Base-by-base conservation (phyloP, 1,140 invertebrate species). In the Neuroterus valhalla region DNA sequence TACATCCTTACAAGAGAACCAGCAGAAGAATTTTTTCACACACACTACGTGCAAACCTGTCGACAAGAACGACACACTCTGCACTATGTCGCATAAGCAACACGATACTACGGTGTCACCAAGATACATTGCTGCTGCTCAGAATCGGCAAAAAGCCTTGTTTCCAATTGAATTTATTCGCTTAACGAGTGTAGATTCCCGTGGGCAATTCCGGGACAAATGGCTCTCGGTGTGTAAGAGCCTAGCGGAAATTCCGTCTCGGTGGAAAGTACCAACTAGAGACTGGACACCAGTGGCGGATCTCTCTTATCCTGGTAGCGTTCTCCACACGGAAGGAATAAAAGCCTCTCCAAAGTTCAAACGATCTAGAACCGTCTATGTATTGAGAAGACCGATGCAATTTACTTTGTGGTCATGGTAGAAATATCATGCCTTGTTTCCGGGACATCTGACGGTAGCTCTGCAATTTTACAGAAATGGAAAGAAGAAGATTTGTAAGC, bases 111-210 rank as follows among this genome's bases (percentile, higher is more conserved):
- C 76, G 72, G 84, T 85, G 83, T 84, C 85, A 77, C 83, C 66
- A 86, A 86, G 83, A 85, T 82, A 80, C 85, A 84, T 86, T 82
- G 82, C 83, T 81, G 66, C 72, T 70, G 71, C 75, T 66, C 70
- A 76, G 76, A 78, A 81, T 81, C 77, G 72, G 77, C 74, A 84
- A 86, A 85, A 86, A 84, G 74, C 52, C 48, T 78, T 48, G 73
- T 85, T 82, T 82, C 78, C 85, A 82, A 85, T 86, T 86, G 82
- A 85, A 86, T 86, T 84, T 86, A 87, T 84, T 81, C 82, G 78
- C 78, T 74, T 84, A 82, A 84, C 81, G 80, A 85, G 82, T 81
- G 73, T 74, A 77, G 74, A 78, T 78, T 73, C 79, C 71, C 74
- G 78, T 81, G 78, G 75, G 72, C 77, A 80, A 85, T 81, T 80